Evolutionary conservation across 1,140 invertebrate species (phyloP), one percentile per base, ranked within the genome.

Genomic region (Atta cephalotes): DNA sequence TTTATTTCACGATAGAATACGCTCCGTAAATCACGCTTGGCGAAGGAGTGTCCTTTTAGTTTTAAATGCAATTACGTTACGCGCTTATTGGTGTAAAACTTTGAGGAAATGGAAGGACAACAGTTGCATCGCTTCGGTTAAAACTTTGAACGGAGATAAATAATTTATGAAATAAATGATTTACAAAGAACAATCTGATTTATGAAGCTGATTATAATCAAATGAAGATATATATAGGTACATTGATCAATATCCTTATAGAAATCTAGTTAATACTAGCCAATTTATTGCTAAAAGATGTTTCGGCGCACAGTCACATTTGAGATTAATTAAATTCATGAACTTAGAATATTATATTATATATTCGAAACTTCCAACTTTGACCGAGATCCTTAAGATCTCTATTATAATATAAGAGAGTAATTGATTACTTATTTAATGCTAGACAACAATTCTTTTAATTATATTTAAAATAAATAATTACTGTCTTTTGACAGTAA

Each of bases 51-150:
- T 49, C 39, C 21, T 31, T 31, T 68, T 5, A 51, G 1, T 51
- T 79, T 49, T 16, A 35, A n/a, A 68, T 53, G 62, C 45, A 25
- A 68, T 58, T 68, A 51, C 16, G 18, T 65, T 31, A 31, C 45
- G 10, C 60, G 63, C 28, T 68, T 68, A 31, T 53, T 31, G n/a
- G 31, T 68, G 21, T 9, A 35, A 80, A 53, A 53, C 18, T 14
- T 12, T 18, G 14, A 77, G 35, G 2, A 39, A 39, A 68, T n/a
- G 12, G 25, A 21, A 31, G 6, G 18, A 31, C 18, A 28, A n/a
- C 21, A 28, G 25, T n/a, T 49, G 21, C 49, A 16, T 12, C 16
- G 12, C 7, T 51, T 53, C 14, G n/a, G 0, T 68, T 16, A 0
- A 53, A 35, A 79, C 6, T 31, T 66, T 7, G 16, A 31, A 49